Conservation (phyloP, 2,797 vertebrate genomes). For the Muraenolepis orangiensis region DNA sequence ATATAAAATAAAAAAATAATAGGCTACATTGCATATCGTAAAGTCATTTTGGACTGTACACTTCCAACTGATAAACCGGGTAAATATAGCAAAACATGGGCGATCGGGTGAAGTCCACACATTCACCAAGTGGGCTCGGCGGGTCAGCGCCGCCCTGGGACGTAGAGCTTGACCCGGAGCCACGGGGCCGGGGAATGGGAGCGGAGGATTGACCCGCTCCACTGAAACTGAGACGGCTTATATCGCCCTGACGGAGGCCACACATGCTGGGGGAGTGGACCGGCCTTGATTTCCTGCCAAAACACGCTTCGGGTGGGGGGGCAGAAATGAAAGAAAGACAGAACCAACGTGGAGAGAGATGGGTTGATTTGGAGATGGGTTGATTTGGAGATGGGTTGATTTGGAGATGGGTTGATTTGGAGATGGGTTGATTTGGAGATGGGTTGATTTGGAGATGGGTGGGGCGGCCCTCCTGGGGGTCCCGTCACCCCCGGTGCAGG, state of each 20-base stretch:
- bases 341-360: too few species aligned
- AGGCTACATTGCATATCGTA: neutral
- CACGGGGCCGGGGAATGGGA: neutral
- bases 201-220: slow-evolving; percentile 32
- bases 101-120: neutral
- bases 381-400: too few species aligned
- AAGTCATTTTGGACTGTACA: neutral
- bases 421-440: too few species aligned
- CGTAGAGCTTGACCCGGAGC: slow-evolving; percentile 10
- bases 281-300: slow-evolving; percentile 52
- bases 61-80: neutral
- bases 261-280: slow-evolving; percentile 32
- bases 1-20: neutral
- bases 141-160: neutral
- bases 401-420: too few species aligned
- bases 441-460: too few species aligned
- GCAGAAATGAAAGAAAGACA: too few species aligned
- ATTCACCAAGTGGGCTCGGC: neutral
- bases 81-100: neutral
- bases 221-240: slow-evolving; percentile 53
- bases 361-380: too few species aligned
- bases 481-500: slow-evolving; percentile 5
- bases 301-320: slow-evolving; percentile 14
- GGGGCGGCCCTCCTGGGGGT: too few species aligned
- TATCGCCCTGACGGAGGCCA: slow-evolving; percentile 44